Evolutionary conservation across 2,888 invertebrate species (phyloP).

Genomic region (Rhingia campestris): DNA sequence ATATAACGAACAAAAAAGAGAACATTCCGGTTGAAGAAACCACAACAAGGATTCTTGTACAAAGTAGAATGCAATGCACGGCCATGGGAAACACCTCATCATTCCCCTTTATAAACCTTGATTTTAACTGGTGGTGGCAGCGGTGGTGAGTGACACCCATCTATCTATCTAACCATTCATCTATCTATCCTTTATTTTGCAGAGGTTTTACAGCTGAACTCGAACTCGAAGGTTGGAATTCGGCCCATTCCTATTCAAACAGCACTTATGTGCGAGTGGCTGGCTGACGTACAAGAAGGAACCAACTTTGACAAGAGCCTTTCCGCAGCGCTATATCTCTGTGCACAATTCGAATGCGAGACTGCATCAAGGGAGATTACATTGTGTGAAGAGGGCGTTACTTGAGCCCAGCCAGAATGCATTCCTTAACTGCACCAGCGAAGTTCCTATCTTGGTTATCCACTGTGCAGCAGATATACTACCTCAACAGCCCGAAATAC

Average conservation of each 20-base stretch:
- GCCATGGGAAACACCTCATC: conserved; percentile 71
- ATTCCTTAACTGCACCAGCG: conserved; percentile 57
- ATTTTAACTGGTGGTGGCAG: conserved; percentile 64
- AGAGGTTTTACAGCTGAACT: conserved; percentile 17
- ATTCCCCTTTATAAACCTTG: conserved; percentile 60
- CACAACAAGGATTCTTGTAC: conserved; percentile 67
- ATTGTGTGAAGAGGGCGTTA: conserved; percentile 69
- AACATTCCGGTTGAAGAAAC: conserved; percentile 72
- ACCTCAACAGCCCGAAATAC: conserved; percentile 25
- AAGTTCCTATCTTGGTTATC: conserved; percentile 32
- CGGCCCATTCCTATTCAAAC: conserved; percentile 29
- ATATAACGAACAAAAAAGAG: conserved; percentile 51
- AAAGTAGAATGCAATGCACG: conserved; percentile 63
- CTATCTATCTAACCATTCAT: conserved; percentile 61
- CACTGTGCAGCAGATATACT: conserved; percentile 31
- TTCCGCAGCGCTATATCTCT: conserved; percentile 17
- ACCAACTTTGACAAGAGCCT: conserved; percentile 11
- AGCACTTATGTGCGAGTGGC: not conserved
- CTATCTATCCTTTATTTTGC: conserved; percentile 58
- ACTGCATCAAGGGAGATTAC: conserved; percentile 43
- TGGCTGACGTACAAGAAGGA: conserved; percentile 34
- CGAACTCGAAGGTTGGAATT: conserved; percentile 48
- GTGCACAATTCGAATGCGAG: conserved; percentile 35
- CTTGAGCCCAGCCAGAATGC: conserved; percentile 59
- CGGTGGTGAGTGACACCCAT: conserved; percentile 72